Conservation (phyloP, 2,888 invertebrate genomes). For the Baccha elongata region DNA sequence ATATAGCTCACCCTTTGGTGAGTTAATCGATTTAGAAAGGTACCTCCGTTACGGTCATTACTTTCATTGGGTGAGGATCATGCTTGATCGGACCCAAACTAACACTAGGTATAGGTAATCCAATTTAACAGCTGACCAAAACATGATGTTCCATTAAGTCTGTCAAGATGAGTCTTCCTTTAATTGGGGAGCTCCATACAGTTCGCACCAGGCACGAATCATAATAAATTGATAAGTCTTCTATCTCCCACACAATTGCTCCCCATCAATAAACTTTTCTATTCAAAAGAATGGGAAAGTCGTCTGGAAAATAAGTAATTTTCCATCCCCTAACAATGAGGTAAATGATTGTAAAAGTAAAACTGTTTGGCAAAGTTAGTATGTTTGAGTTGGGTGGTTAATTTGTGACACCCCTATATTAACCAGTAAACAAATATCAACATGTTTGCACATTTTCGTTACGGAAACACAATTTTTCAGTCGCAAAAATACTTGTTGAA, state of each 20-base stretch:
- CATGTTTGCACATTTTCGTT: conserved; percentile 67
- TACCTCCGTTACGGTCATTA: conserved; percentile 64
- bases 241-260: conserved; percentile 41
- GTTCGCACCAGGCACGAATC: conserved; percentile 28
- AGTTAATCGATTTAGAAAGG: conserved; percentile 70
- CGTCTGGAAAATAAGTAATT: conserved; percentile 1
- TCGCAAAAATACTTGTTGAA: conserved; percentile 54
- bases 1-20: conserved; percentile 51
- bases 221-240: conserved; percentile 34
- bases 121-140: conserved; percentile 59
- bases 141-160: conserved; percentile 12
- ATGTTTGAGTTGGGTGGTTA: conserved; percentile 59
- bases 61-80: conserved; percentile 69
- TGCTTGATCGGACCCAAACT: conserved; percentile 55
- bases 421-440: conserved; percentile 74
- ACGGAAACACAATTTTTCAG: conserved; percentile 51
- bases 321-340: conserved; percentile 17
- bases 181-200: background rate
- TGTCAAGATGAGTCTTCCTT: conserved; percentile 22
- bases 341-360: conserved; percentile 15
- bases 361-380: conserved; percentile 29
- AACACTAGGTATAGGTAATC: conserved; percentile 5
- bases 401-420: conserved; percentile 55
- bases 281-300: background rate
- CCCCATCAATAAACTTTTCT: conserved; percentile 17